Evolutionary conservation across 1,140 invertebrate species (phyloP).

Genomic region (Nasonia vitripennis): DNA sequence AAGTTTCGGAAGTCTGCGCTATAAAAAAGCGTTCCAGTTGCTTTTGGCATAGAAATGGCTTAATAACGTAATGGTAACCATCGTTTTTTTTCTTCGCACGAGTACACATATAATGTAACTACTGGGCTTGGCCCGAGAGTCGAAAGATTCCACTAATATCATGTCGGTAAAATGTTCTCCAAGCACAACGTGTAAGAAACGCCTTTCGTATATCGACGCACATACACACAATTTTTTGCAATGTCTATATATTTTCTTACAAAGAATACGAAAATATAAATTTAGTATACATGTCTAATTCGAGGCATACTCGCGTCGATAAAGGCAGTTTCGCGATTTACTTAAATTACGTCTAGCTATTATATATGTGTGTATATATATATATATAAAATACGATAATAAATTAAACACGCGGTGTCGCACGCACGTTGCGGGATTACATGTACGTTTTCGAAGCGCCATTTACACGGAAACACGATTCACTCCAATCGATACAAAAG

Average conservation of each 20-base stretch:
- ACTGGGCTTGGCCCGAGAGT: neutral
- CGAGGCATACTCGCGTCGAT: too few relatives aligned
- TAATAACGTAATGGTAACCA: constrained; percentile 23
- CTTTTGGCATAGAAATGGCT: constrained; percentile 1
- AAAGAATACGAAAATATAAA: too few relatives aligned
- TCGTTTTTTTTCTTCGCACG: neutral
- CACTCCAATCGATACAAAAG: neutral
- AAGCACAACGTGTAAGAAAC: neutral
- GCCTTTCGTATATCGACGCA: too few relatives aligned
- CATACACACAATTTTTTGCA: neutral
- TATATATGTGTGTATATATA: neutral
- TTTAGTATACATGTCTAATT: too few relatives aligned
- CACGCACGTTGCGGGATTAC: neutral
- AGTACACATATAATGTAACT: neutral
- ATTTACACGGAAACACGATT: neutral
- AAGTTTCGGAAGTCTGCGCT: neutral
- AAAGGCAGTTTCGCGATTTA: too few relatives aligned
- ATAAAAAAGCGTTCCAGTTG: neutral
- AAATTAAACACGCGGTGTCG: too few relatives aligned
- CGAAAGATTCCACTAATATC: neutral
- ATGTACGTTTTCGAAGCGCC: neutral
- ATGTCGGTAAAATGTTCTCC: neutral
- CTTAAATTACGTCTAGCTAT: too few relatives aligned
- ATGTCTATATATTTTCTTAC: neutral
- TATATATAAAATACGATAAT: neutral